phyloP scores from a whole-genome alignment of 1,140 invertebrate genomes.

The Temnothorax longispinosus region DNA sequence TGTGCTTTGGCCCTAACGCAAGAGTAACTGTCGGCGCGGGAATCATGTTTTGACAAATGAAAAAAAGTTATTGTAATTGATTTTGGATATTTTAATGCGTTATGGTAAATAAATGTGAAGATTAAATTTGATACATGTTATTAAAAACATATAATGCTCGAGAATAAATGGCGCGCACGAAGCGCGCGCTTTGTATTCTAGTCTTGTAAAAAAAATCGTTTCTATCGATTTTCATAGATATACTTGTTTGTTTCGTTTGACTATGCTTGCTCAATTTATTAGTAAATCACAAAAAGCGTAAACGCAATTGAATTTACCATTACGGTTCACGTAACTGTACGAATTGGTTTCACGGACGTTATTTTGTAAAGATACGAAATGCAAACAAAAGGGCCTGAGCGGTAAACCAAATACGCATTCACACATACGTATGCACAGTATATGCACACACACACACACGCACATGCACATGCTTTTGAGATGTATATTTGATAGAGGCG shows the following conservation, averaged over 20 bases:
- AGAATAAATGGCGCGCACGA: no score
- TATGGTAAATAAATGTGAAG: no score
- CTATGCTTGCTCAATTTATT: slow-evolving; percentile 25
- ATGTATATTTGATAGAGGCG: neutral
- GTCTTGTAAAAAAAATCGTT: neutral
- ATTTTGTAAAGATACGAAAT: slow-evolving; percentile 28
- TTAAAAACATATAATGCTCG: no score
- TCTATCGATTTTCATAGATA: neutral
- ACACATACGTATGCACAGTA: neutral
- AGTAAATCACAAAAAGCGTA: slow-evolving; percentile 8
- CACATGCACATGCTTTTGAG: neutral
- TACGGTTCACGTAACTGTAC: neutral
- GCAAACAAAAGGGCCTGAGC: slow-evolving; percentile 5
- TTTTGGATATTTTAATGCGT: no score
- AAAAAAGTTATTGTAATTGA: no score
- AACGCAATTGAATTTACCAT: slow-evolving; percentile 25
- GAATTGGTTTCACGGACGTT: slow-evolving; percentile 14
- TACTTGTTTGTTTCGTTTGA: neutral
- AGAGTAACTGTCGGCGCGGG: no score
- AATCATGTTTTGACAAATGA: no score
- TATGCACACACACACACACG: no score
- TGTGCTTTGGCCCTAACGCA: no score
- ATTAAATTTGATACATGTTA: no score
- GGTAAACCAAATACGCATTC: slow-evolving; percentile 8
- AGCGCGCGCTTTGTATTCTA: no score